Evolutionary conservation across 2,113 vertebrate species (phyloP).

Genomic region (Brachirus orientalis): DNA sequence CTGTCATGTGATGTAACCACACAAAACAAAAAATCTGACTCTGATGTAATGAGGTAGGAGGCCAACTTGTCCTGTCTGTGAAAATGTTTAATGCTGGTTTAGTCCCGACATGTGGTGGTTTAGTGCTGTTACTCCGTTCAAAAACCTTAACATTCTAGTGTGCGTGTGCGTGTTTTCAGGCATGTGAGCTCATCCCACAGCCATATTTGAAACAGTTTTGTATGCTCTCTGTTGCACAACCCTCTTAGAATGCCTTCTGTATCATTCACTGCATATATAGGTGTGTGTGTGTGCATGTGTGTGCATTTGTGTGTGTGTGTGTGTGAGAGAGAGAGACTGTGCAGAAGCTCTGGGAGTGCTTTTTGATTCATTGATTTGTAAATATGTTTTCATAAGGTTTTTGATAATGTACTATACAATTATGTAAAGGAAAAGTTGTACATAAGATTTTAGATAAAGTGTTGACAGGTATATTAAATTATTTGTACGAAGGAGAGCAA

Average conservation of each 20-base stretch:
- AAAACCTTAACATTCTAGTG: slow-evolving; percentile 27
- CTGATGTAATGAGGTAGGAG: slow-evolving; percentile 26
- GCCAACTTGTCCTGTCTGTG: slow-evolving; percentile 10
- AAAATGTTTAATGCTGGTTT: slow-evolving; percentile 19
- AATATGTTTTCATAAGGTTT: slow-evolving; percentile 85
- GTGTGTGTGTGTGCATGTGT: slow-evolving; percentile 29
- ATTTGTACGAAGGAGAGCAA: slow-evolving; percentile 78
- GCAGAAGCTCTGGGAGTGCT: slow-evolving; percentile 62
- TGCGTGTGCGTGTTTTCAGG: slow-evolving; percentile 44
- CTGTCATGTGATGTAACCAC: slow-evolving; percentile 26
- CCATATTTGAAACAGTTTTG: slow-evolving; percentile 77
- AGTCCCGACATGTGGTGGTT: slow-evolving; percentile 3
- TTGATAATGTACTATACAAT: slow-evolving; percentile 83
- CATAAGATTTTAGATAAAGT: slow-evolving; percentile 85
- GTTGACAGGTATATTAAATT: slow-evolving; percentile 76
- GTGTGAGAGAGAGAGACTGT: slow-evolving; percentile 21
- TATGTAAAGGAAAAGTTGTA: slow-evolving; percentile 81
- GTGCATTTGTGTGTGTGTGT: slow-evolving; percentile 20
- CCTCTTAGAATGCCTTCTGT: slow-evolving; percentile 80
- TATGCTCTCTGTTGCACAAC: slow-evolving; percentile 81
- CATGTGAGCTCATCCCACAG: slow-evolving; percentile 71
- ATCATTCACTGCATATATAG: slow-evolving; percentile 46
- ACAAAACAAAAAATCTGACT: too few species aligned
- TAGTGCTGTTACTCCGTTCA: slow-evolving; percentile 12
- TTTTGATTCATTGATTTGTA: slow-evolving; percentile 81